Conservation (phyloP, 2,113 vertebrate genomes). For the Camelus bactrianus region DNA sequence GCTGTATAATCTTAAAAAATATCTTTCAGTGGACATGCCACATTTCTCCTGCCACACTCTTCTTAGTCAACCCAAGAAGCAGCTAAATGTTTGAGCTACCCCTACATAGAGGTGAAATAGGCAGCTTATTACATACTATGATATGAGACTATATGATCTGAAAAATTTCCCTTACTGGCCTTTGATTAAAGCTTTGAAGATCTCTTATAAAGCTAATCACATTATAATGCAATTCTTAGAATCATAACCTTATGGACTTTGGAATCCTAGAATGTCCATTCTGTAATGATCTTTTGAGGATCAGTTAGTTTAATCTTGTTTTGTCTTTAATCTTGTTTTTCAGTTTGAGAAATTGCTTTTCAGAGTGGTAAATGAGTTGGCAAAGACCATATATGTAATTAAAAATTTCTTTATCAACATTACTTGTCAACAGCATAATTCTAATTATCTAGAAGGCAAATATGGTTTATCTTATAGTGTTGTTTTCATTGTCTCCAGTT, state of each 20-base stretch:
- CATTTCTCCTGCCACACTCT: background rate
- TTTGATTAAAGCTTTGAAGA: slow-evolving; percentile 47
- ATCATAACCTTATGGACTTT: background rate
- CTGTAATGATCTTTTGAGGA: background rate
- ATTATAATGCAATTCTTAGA: slow-evolving; percentile 33
- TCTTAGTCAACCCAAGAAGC: background rate
- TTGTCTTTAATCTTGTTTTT: slow-evolving; percentile 29
- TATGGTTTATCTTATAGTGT: background rate
- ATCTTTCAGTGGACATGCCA: background rate
- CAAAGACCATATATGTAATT: slow-evolving; percentile 2
- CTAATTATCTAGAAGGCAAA: slow-evolving; percentile 48
- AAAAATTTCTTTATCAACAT: slow-evolving; percentile 28
- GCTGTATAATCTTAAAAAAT: background rate
- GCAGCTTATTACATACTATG: background rate
- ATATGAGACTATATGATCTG: slow-evolving; percentile 21
- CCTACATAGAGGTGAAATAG: background rate
- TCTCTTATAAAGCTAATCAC: slow-evolving; percentile 14
- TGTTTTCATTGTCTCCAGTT: slow-evolving; percentile 40
- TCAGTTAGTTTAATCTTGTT: slow-evolving; percentile 43
- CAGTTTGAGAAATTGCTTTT: slow-evolving; percentile 37
- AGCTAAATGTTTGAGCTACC: background rate
- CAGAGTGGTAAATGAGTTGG: background rate
- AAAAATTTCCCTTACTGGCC: background rate
- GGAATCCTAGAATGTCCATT: background rate
- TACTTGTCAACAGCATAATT: background rate